phyloP scores from a whole-genome alignment of 2,797 vertebrate species.

The Scyliorhinus canicula region DNA sequence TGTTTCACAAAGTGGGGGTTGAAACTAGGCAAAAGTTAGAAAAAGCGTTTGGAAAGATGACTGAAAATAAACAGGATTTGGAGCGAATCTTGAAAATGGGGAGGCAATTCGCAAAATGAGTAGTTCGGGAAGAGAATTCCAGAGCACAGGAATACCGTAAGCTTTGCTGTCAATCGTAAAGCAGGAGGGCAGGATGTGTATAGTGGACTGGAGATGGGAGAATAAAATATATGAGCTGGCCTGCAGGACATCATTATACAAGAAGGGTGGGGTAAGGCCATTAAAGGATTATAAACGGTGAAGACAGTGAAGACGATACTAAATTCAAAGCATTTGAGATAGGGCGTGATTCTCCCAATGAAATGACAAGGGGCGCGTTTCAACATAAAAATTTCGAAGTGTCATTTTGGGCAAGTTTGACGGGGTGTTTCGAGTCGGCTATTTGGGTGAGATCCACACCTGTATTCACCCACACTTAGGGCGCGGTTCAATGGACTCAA shows the following conservation, averaged over 20 bases:
- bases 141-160: background rate
- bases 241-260: background rate
- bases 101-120: background rate
- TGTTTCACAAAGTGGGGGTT: background rate
- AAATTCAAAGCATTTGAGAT: background rate
- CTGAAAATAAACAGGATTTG: background rate
- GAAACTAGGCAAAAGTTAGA: background rate
- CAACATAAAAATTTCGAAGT: no score
- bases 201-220: background rate
- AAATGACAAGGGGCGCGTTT: no score
- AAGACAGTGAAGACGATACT: no score
- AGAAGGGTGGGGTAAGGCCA: background rate
- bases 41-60: background rate
- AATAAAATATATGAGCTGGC: background rate
- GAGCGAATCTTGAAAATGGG: background rate
- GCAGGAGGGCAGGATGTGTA: background rate
- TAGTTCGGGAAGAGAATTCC: background rate
- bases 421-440: no score
- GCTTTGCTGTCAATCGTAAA: background rate
- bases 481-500: no score
- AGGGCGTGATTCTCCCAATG: no score
- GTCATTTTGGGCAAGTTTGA: no score
- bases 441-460: no score
- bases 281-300: background rate
- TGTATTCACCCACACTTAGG: no score